Conservation (phyloP, 1,140 invertebrate species). For the Apis florea region DNA sequence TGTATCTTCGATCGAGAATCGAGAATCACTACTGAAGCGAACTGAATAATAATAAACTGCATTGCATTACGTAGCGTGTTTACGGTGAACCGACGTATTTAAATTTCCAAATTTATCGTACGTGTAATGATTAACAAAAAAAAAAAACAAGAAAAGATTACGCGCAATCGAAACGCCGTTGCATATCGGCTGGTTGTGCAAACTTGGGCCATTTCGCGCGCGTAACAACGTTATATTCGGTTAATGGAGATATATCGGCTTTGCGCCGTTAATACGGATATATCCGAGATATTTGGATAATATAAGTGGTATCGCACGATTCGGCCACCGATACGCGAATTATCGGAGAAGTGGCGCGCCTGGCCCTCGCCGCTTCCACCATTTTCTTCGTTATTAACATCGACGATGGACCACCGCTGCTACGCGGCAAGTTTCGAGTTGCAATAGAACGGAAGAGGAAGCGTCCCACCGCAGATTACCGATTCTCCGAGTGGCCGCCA, state of each 20-base stretch:
- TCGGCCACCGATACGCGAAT: slow-evolving; percentile 11
- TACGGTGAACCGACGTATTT: too few species aligned
- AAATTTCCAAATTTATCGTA: too few species aligned
- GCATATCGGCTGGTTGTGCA: too few species aligned
- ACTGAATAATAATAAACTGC: too few species aligned
- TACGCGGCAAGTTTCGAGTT: background rate
- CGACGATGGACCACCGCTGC: slow-evolving; percentile 5
- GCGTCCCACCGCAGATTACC: slow-evolving; percentile 22
- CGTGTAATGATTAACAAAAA: too few species aligned
- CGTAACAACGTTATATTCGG: slow-evolving; percentile 36
- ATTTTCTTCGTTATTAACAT: slow-evolving; percentile 44
- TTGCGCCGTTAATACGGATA: slow-evolving; percentile 41
- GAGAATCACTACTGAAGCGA: too few species aligned
- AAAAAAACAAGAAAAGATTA: background rate
- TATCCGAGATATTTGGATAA: slow-evolving; percentile 40
- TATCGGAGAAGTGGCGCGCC: background rate
- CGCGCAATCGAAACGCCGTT: background rate
- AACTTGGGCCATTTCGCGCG: background rate
- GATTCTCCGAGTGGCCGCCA: background rate
- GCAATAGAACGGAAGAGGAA: slow-evolving; percentile 21
- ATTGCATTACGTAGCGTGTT: too few species aligned
- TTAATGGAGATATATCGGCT: slow-evolving; percentile 46
- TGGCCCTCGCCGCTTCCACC: background rate
- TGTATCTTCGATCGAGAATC: too few species aligned
- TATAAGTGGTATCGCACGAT: slow-evolving; percentile 36